phyloP scores from a whole-genome alignment of 1,140 invertebrate genomes.

The Belonocnema kinseyi region DNA sequence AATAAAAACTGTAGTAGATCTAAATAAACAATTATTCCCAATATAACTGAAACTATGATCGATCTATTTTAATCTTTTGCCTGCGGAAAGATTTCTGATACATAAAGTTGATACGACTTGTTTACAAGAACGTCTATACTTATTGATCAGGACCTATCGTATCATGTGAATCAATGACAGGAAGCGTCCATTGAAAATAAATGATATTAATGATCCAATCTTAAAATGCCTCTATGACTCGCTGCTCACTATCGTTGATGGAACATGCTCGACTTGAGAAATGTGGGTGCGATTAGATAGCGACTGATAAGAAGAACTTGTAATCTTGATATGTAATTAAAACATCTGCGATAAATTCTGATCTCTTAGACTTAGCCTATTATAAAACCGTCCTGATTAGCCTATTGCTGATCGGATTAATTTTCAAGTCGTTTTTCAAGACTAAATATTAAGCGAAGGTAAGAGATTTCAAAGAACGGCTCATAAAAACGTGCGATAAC shows the following conservation, averaged over 20 bases:
- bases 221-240: conserved; percentile 7
- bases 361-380: conserved; percentile 14
- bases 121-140: neutral
- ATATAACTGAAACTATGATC: no score
- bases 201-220: conserved; percentile 21
- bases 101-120: neutral
- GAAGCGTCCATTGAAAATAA: conserved; percentile 22
- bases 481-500: conserved; percentile 1
- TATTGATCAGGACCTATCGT: neutral
- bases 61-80: neutral
- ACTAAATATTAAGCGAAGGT: conserved; percentile 21
- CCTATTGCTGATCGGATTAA: conserved; percentile 10
- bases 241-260: neutral
- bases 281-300: conserved; percentile 27
- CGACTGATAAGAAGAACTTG: neutral
- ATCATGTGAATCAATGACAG: neutral
- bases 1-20: no score
- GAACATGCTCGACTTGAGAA: conserved; percentile 3
- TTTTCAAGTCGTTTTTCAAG: conserved; percentile 4
- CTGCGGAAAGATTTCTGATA: neutral
- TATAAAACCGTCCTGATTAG: neutral
- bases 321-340: conserved; percentile 25
- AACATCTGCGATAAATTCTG: conserved; percentile 22
- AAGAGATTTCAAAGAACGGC: neutral
- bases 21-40: no score